These are phyloP conservation scores for Lasius platythorax DNA, from an alignment of 2,888 invertebrate species.

Conservation along the genomic window DNA sequence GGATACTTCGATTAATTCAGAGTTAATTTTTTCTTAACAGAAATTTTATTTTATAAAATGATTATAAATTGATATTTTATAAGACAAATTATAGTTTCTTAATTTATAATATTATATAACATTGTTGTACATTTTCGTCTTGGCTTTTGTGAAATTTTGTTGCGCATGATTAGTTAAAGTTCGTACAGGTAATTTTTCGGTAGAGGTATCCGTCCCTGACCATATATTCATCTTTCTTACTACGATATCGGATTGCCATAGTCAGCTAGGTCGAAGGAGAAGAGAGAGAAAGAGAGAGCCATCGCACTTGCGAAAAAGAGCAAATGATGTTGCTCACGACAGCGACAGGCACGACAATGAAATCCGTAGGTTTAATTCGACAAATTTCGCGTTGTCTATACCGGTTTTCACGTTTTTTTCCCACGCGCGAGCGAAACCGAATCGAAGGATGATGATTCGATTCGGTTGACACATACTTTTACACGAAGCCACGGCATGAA, in stretches of 20 bases:
- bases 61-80: background rate
- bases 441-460: slow-evolving; percentile 3
- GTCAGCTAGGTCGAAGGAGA: background rate
- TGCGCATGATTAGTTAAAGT: background rate
- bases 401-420: slow-evolving; percentile 29
- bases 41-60: too few species aligned
- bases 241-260: background rate
- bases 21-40: background rate
- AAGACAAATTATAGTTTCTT: background rate
- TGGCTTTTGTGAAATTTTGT: background rate
- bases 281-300: background rate
- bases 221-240: slow-evolving; percentile 20
- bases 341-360: slow-evolving; percentile 22
- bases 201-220: background rate
- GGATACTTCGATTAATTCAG: background rate
- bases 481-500: background rate
- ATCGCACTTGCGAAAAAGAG: slow-evolving; percentile 23
- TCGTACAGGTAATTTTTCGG: background rate
- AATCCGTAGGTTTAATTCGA: slow-evolving; percentile 26
- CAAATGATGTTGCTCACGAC: slow-evolving; percentile 31
- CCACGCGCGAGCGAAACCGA: slow-evolving; percentile 10
- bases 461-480: background rate
- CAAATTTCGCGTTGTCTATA: slow-evolving; percentile 47
- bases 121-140: background rate
- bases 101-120: background rate